Evolutionary conservation across 1,140 invertebrate genomes (phyloP), one percentile per base, ranked within the genome.

Genomic region (Pteromalus puparum): DNA sequence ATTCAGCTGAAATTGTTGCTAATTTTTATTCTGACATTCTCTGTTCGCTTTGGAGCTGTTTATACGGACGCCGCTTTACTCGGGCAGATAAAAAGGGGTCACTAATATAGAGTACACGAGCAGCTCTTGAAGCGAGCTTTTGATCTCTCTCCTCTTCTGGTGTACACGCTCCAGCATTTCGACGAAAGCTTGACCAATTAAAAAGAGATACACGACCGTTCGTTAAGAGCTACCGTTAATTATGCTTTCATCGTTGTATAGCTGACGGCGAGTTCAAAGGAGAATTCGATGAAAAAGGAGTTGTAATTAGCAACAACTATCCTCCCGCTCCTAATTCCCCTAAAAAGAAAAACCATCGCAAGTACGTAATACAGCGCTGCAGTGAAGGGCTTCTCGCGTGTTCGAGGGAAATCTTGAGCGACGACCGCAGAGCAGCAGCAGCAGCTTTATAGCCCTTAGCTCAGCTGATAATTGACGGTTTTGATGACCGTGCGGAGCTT

Each of bases 381-480:
- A 53, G 9, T 83, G 12, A 78, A 30, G 13, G n/a, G n/a, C 4
- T 61, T 73, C 15, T 84, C 65, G 48, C 30, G 46, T 65, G 15
- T 34, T 48, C 30, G 12, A 70, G 26, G 42, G 15, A 73, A 61
- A 84, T 84, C 72, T 12, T 1, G 3, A n/a, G 18, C 6, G 53
- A 5, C 53, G 18, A 53, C 2, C 42, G 12, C 42, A n/a, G n/a
- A n/a, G 2, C 42, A 15, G 48, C 6, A 1, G 5, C 34, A 34
- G 34, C 34, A 1, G 38, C 38, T 42, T 9, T 42, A 12, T n/a
- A 61, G 68, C 26, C 28, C 0, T 70, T 72, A 2, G 6, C 0
- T 53, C 13, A 34, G n/a, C 28, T 15, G 82, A 72, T 84, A 84
- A 84, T 84, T 84, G 82, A 79, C 46, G 46, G 46, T 72, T 78